Evolutionary conservation across 64 coral and sea anemone species (phyloP).

Genomic region (Montipora foliosa): DNA sequence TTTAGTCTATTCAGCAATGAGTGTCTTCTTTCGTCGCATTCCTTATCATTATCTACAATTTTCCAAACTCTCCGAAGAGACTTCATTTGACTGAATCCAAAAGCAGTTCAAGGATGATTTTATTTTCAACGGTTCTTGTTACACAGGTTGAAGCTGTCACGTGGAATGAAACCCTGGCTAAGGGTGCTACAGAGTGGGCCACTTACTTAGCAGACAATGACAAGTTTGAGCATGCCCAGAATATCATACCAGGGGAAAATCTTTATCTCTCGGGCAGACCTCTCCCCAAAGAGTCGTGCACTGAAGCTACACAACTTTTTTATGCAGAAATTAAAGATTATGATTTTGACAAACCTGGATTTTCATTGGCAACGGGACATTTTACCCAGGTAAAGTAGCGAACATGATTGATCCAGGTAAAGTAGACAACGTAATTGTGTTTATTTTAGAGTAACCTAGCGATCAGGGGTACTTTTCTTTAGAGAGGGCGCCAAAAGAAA

Average conservation of each 20-base stretch:
- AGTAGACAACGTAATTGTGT: neutral
- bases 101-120: neutral
- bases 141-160: constrained; percentile 31
- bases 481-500: too few relatives aligned
- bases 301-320: constrained; percentile 46
- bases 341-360: constrained; percentile 67
- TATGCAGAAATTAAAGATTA: constrained; percentile 75
- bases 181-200: constrained; percentile 57
- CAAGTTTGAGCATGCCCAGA: constrained; percentile 43
- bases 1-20: too few relatives aligned
- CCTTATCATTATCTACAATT: too few relatives aligned
- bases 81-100: too few relatives aligned
- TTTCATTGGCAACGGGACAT: constrained; percentile 69
- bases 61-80: too few relatives aligned
- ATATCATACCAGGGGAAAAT: constrained; percentile 60
- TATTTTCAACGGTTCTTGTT: neutral
- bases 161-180: constrained; percentile 52
- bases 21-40: too few relatives aligned
- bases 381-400: constrained; percentile 64
- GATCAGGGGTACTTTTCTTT: too few relatives aligned
- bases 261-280: constrained; percentile 49
- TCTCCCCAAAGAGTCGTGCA: constrained; percentile 21
- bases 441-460: too few relatives aligned
- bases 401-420: constrained; percentile 62
- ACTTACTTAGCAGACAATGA: constrained; percentile 61